Base-by-base conservation (phyloP, 2,888 invertebrate species). In the Bombylius discolor region DNA sequence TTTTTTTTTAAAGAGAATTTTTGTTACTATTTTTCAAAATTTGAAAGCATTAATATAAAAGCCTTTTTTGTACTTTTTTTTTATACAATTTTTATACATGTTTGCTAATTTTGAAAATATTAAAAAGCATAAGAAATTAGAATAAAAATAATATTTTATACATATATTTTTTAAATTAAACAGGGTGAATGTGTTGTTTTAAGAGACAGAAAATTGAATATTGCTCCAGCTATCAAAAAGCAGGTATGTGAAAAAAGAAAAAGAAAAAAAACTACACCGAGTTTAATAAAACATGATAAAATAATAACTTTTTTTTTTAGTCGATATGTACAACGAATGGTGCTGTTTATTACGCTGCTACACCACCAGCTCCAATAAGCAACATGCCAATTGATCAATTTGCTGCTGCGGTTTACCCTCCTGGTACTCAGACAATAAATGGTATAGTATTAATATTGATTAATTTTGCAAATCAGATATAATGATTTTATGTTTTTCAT, bases 201-300 rank as follows among this genome's bases (percentile, higher is more conserved):
- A 66, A 82, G 86, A 65, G 88, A 89, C 70, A 78, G 89, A 64
- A 88, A 89, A 70, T 75, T 91, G 58, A 90, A 90, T 69, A 89
- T 91, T 70, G 90, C 90, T 46, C 89, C 89, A 62, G 90, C 90
- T 62, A 86, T 91, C 60, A 85, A 88, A 68, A 90, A 90, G 73
- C 89, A 89, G 78, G 81, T 81, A 69, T 67, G 69, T 65, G 13
- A 9, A 31, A n/a, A 42, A 23, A 23, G 1, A 23, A 23, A 23
- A 2, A 23, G 3, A 23, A 23, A 23, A 23, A 2, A 23, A 23
- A 23, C 3, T 23, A 23, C 23, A 23, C 23, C 23, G 23, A 23
- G n/a, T 23, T 48, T 36, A 47, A 42, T 9, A 32, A 23, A 49
- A 36, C 23, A 50, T 39, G 8, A 49, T 23, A 3, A 23, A 23